These are phyloP conservation scores for Tympanoctomys barrerae DNA, from an alignment of 2,797 vertebrate species.

Conservation along the genomic window DNA sequence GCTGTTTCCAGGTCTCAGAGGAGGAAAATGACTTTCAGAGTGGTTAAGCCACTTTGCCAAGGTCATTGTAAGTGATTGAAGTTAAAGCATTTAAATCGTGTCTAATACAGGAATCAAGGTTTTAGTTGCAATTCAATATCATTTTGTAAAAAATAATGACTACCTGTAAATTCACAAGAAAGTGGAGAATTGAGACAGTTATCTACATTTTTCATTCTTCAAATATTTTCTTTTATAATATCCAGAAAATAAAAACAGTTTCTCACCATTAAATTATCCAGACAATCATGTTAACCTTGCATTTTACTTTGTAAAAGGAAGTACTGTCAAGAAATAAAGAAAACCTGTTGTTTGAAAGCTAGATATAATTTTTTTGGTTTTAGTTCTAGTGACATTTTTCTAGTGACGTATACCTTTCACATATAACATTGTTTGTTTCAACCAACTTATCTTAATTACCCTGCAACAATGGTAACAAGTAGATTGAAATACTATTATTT, in stretches of 20 bases:
- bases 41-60: background rate
- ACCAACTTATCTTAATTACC: background rate
- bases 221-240: background rate
- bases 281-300: background rate
- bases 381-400: background rate
- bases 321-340: background rate
- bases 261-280: background rate
- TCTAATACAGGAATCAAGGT: background rate
- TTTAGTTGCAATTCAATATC: background rate
- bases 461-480: conserved; percentile 31
- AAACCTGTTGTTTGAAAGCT: conserved; percentile 33
- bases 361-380: conserved; percentile 41
- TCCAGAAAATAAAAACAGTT: background rate
- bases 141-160: background rate
- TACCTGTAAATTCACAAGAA: background rate
- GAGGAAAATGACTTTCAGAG: background rate
- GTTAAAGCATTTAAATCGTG: background rate
- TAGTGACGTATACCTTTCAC: conserved; percentile 21
- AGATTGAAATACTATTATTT: conserved; percentile 71
- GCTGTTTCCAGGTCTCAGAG: background rate
- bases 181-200: background rate
- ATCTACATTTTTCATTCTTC: background rate
- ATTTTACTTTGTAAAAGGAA: background rate
- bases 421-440: background rate
- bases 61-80: background rate